Percentiles rank a stretch among this genome's conserved stretches.
phyloP scores from a whole-genome alignment of 2,113 vertebrate species.

The Melanostigma gelatinosum region DNA sequence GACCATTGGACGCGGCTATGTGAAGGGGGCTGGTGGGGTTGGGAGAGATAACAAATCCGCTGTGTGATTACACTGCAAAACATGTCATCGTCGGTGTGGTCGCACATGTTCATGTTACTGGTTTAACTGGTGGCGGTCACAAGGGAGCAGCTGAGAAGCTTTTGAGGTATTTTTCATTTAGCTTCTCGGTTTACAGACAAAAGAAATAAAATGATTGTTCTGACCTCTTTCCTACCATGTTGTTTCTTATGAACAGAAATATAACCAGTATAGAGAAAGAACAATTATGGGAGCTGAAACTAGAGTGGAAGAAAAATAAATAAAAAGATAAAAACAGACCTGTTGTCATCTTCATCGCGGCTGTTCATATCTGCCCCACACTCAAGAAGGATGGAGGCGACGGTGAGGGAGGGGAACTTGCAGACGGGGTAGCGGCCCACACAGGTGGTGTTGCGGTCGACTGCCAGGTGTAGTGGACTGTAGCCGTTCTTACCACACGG shows the following conservation, averaged over 20 bases:
- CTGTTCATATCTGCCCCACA: slow-evolving; percentile 95
- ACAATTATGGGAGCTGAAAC: background rate
- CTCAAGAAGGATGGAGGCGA: slow-evolving; percentile 94
- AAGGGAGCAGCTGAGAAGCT: background rate
- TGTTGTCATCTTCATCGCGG: slow-evolving; percentile 94
- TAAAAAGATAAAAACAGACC: slow-evolving; percentile 48
- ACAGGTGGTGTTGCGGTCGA: slow-evolving; percentile 96
- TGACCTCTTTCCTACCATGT: background rate
- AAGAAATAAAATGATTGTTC: background rate
- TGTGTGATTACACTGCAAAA: background rate
- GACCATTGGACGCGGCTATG: slow-evolving; percentile 95
- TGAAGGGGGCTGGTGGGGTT: slow-evolving; percentile 87
- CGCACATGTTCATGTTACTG: background rate
- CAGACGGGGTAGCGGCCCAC: slow-evolving; percentile 98
- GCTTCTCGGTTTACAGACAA: background rate
- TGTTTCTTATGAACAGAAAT: background rate
- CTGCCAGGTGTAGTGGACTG: slow-evolving; percentile 96
- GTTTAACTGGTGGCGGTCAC: background rate
- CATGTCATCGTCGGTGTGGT: background rate
- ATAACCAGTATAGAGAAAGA: background rate
- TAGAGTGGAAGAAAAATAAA: background rate
- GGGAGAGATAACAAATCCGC: background rate
- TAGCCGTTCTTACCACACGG: slow-evolving; percentile 96
- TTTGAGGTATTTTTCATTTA: background rate
- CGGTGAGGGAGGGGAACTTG: slow-evolving; percentile 96